Base-by-base conservation (phyloP, 2,888 invertebrate species). In the Cephus pulcher region DNA sequence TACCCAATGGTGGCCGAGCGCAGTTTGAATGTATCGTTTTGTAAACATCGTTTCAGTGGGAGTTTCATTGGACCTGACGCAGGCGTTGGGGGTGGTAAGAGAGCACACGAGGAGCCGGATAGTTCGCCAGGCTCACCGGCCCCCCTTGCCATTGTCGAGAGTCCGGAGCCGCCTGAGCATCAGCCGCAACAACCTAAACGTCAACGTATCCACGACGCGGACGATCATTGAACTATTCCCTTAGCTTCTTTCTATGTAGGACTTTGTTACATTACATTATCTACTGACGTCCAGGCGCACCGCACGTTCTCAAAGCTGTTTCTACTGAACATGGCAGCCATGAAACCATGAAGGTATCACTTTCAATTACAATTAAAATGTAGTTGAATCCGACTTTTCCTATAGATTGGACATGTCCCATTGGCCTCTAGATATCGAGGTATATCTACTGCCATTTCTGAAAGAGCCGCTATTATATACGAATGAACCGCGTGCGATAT, bases 91-190 rank as follows among this genome's bases (percentile, higher is more conserved):
- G 84, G 88, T 78, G 86, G 83, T 78, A 91, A 91, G 83, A 88
- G 91, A 82, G 83, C 86, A 71, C 91, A 91, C 81, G 91, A 91
- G 32, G 91, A 91, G 78, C 89, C 90, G 37, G 91, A 91, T 75
- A 91, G 91, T 86, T 91, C 91, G 80, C 91, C 91, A 69, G 91
- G 91, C 35, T 91, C 91, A 76, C 91, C 91, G 73, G 90, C 91
- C 69, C 90, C 91, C 69, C 87, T 91, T 74, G 91, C 91, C 69
- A 91, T 91, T 81, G 91, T 91, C 69, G 91, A 91, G 83, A 91
- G 91, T 84, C 91, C 91, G 9, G 91, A 91, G 81, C 90, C 91
- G 71, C 80, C 87, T 30, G 91, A 91, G 33, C 88, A 89, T 76
- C 82, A 87, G 73, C 82, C 83, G 74, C 82, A 83, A 70, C 84